These are phyloP conservation scores for Eumeta japonica DNA, from an alignment of 1,140 invertebrate genomes.

Conservation along the genomic window DNA sequence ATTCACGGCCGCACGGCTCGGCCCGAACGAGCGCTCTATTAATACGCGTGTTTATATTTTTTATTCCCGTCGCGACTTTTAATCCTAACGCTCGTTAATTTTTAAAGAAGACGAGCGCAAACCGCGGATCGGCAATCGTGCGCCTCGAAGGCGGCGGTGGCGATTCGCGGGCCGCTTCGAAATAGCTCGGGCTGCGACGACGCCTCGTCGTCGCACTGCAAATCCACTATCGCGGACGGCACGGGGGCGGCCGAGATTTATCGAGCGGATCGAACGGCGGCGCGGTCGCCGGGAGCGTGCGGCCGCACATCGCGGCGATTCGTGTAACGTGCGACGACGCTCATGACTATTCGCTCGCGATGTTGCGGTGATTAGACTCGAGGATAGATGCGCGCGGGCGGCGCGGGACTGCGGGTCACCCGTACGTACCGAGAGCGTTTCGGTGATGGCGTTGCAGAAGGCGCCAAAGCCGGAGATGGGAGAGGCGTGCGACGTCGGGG, in stretches of 20 bases:
- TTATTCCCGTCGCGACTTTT: conserved; percentile 43
- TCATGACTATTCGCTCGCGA: too few species aligned
- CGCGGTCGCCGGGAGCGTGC: too few species aligned
- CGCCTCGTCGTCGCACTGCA: too few species aligned
- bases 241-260: conserved; percentile 24
- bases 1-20: conserved; percentile 54
- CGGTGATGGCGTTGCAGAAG: conserved; percentile 49
- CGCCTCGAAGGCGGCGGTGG: too few species aligned
- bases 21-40: conserved; percentile 50
- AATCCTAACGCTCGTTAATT: conserved; percentile 24
- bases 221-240: too few species aligned
- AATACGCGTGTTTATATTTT: conserved; percentile 58
- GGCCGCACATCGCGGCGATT: too few species aligned
- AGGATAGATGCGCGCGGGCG: not conserved
- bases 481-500: conserved; percentile 30
- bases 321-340: too few species aligned
- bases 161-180: too few species aligned
- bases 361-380: too few species aligned
- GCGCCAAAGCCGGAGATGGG: conserved; percentile 39
- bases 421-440: conserved; percentile 49
- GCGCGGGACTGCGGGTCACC: conserved; percentile 6
- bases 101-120: not conserved
- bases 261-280: conserved; percentile 14
- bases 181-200: conserved; percentile 32
- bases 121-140: too few species aligned